phyloP scores from a whole-genome alignment of 2,113 vertebrate species.

The Pristiophorus japonicus region DNA sequence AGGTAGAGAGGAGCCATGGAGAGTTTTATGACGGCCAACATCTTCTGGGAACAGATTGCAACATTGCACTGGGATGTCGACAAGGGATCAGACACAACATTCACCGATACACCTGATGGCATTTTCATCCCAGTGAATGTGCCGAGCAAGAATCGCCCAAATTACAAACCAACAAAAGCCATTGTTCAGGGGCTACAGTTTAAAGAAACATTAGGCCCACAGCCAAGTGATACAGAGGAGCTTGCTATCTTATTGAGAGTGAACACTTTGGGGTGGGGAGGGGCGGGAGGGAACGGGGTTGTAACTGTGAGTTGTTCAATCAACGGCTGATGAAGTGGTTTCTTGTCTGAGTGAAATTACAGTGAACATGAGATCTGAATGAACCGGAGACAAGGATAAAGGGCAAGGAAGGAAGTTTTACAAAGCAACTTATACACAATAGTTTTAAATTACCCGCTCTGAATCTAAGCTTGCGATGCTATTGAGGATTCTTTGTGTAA shows the following conservation, averaged over 20 bases:
- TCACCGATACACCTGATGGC: not conserved
- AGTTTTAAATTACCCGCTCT: not conserved
- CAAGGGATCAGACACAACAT: not conserved
- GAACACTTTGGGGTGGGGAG: not conserved
- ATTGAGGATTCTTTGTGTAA: not conserved
- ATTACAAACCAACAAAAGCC: not conserved
- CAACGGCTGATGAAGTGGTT: not conserved
- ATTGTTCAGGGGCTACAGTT: not conserved
- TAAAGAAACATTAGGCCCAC: not conserved
- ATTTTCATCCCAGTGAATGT: not conserved
- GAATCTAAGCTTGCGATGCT: not conserved
- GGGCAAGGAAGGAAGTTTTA: not conserved
- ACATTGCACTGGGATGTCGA: not conserved
- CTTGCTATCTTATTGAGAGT: not conserved
- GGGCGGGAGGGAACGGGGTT: too few relatives aligned
- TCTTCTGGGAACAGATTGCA: not conserved
- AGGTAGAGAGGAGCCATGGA: not conserved
- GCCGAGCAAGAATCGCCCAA: not conserved
- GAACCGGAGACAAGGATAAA: not conserved
- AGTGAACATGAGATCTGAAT: not conserved
- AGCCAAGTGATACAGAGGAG: not conserved
- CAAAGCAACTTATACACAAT: not conserved
- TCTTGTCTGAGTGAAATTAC: not conserved
- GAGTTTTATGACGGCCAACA: not conserved
- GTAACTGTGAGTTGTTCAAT: not conserved